Conservation (phyloP, 2,888 invertebrate genomes). For the Andrena flavipes region DNA sequence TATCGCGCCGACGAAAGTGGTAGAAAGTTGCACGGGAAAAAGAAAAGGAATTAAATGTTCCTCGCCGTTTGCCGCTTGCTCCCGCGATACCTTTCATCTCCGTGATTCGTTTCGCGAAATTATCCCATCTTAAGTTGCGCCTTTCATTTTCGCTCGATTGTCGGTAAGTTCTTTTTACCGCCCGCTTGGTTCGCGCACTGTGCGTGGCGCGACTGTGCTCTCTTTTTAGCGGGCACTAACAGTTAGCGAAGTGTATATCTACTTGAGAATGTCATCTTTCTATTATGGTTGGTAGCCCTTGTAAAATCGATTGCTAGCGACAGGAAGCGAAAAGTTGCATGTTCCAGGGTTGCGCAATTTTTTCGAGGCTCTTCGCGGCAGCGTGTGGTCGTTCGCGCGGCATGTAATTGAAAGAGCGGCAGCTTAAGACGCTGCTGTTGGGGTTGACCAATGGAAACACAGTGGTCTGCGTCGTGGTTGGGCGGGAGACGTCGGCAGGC, state of each 20-base stretch:
- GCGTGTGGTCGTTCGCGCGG: constrained; percentile 16
- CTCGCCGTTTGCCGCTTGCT: constrained; percentile 20
- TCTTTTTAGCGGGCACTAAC: neutral
- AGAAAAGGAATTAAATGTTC: constrained; percentile 47
- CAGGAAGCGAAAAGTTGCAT: neutral
- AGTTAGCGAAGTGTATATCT: neutral
- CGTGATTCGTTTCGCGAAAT: constrained; percentile 1
- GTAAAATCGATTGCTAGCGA: constrained; percentile 25
- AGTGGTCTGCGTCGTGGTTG: constrained; percentile 46
- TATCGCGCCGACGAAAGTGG: constrained; percentile 28
- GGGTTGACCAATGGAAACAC: constrained; percentile 60
- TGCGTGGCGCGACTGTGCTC: neutral
- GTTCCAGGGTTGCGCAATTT: neutral
- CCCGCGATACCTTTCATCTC: constrained; percentile 11
- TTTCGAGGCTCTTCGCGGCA: constrained; percentile 5
- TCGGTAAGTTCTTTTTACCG: neutral
- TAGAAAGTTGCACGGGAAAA: constrained; percentile 22
- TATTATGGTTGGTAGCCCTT: constrained; percentile 11
- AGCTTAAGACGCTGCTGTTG: constrained; percentile 51
- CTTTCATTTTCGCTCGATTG: neutral
- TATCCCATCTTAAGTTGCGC: neutral
- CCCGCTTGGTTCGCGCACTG: neutral
- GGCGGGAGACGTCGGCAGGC: constrained; percentile 33
- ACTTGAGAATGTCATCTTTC: neutral
- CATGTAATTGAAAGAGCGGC: constrained; percentile 49